Base-by-base conservation (phyloP, 92 coral and sea anemone genomes). In the Porites evermanni region DNA sequence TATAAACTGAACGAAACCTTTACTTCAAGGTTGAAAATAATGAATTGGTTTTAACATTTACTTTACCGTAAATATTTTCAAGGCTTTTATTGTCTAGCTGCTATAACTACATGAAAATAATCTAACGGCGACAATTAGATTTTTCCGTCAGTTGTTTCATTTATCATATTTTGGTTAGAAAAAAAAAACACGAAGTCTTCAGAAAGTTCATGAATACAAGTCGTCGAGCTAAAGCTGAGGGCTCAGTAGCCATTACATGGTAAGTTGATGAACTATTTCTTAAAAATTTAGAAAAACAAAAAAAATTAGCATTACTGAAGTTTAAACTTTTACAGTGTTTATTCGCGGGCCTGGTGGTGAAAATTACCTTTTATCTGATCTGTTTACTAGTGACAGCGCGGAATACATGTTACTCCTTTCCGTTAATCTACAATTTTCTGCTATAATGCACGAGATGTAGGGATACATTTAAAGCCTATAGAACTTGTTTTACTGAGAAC, bases 171-270 rank as follows among this genome's bases (percentile, higher is more conserved):
- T 24, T 5, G 63, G 12, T 17, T 1, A 74, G 50, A 74, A 8
- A 47, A 11, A 18, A 52, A 74, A 13, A 1, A 24, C 32, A 38
- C 47, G 19, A 21, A 32, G 56, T 67, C 67, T 78, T 32, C 38
- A 23, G 20, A 29, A 18, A 50, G 32, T 80, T 24, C 47, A 53
- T 69, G 85, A 68, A 81, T 69, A 54, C 77, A 12, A 18, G 67
- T 32, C 24, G 21, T 23, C 26, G 85, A 20, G 85, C 1, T 12
- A 18, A 51, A 53, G 64, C 50, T 60, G 38, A 47, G 4, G 6
- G 8, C 68, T 63, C 61, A 1, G 47, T 66, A 19, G 84, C 74
- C 64, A 14, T 66, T 52, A 9, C n/a, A 81, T 81, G 85, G 85
- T 81, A 20, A 58, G 85, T 70, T 56, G 12, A 56, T 56, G 16